Percentiles rank a stretch among this genome's conserved stretches.
These are phyloP conservation scores for Drosophila limbata DNA, from an alignment of 2,888 invertebrate species.

Conservation along the genomic window DNA sequence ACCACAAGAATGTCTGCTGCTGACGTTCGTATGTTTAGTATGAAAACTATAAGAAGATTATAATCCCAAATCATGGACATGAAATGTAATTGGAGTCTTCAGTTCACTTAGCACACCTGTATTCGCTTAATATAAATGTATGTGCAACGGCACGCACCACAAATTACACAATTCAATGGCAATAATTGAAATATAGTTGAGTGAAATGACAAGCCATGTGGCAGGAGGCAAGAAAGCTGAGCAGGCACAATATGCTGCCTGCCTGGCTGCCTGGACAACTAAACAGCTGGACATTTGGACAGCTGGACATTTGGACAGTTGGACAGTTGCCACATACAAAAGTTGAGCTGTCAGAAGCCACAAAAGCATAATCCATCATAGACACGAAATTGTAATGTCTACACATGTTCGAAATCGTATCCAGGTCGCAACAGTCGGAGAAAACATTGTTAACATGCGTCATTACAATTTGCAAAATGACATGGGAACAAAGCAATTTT, in stretches of 20 bases:
- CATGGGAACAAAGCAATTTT: conserved; percentile 44
- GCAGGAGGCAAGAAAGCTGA: conserved; percentile 9
- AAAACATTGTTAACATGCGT: conserved; percentile 82
- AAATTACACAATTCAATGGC: conserved; percentile 66
- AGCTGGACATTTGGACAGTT: background rate
- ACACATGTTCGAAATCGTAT: conserved; percentile 39
- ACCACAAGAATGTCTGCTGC: conserved; percentile 15
- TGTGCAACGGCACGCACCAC: conserved; percentile 47
- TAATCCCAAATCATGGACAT: conserved; percentile 14
- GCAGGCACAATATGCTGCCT: conserved; percentile 26
- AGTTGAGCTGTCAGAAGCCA: conserved; percentile 68
- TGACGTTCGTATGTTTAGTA: conserved; percentile 11
- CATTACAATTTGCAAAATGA: conserved; percentile 81
- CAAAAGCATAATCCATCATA: conserved; percentile 72
- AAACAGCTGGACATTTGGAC: background rate
- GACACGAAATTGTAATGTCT: conserved; percentile 61
- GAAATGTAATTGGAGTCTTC: conserved; percentile 13
- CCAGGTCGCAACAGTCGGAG: conserved; percentile 28
- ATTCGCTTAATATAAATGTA: background rate
- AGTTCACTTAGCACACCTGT: conserved; percentile 12
- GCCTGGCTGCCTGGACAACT: conserved; percentile 11
- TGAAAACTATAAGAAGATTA: conserved; percentile 20
- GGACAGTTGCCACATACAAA: conserved; percentile 23
- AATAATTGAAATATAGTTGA: conserved; percentile 61
- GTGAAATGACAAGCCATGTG: conserved; percentile 26